phyloP scores from a whole-genome alignment of 2,113 vertebrate species.

The Smithornis capensis region DNA sequence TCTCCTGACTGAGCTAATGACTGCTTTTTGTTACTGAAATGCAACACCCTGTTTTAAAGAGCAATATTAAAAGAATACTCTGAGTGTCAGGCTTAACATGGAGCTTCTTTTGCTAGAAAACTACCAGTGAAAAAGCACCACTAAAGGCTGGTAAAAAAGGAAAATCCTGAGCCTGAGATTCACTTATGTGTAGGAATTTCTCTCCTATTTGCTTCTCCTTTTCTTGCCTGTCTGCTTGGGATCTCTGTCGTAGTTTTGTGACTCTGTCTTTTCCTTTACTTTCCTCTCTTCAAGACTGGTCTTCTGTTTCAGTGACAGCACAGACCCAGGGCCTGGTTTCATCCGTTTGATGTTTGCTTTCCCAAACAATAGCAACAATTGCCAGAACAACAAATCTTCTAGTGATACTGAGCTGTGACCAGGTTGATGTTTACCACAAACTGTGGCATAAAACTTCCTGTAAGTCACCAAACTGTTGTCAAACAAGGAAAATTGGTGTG shows the following conservation, averaged over 20 bases:
- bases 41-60: background rate
- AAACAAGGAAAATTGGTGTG: background rate
- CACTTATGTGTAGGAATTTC: background rate
- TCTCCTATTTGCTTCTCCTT: background rate
- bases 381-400: background rate
- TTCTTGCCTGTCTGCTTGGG: background rate
- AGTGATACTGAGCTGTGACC: background rate
- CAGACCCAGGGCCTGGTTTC: background rate
- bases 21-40: background rate
- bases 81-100: background rate
- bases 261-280: background rate
- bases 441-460: background rate
- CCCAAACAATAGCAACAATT: background rate
- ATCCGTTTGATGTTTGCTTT: background rate
- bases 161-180: background rate
- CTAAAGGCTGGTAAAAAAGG: background rate
- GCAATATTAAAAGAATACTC: background rate
- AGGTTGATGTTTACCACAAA: background rate
- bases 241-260: background rate
- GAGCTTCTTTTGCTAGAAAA: background rate
- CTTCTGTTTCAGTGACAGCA: background rate
- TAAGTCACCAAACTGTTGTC: background rate
- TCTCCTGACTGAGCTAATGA: background rate
- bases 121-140: background rate
- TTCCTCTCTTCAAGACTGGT: background rate